Conservation (phyloP, 2,888 invertebrate genomes). For the Chymomyza amoena region DNA sequence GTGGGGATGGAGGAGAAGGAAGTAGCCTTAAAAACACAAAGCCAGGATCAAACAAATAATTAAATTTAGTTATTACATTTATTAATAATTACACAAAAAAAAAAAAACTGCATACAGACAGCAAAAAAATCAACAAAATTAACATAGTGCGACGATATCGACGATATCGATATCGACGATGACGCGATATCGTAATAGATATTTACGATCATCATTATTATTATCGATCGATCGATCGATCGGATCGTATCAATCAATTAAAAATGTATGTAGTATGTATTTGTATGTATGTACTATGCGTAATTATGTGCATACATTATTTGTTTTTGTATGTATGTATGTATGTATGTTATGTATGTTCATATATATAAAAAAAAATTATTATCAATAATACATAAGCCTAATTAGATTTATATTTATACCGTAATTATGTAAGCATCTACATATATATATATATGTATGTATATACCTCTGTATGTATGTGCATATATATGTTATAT, state of each 20-base stretch:
- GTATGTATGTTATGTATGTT: slow-evolving; percentile 21
- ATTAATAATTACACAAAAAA: slow-evolving; percentile 72
- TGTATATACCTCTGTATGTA: slow-evolving; percentile 13
- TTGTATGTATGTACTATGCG: slow-evolving; percentile 13
- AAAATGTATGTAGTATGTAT: slow-evolving; percentile 52
- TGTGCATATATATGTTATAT: slow-evolving; percentile 7
- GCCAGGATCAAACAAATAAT: slow-evolving; percentile 18
- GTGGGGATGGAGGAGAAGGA: too few species aligned
- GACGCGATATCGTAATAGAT: neutral
- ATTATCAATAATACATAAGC: neutral
- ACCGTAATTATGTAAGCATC: slow-evolving; percentile 23
- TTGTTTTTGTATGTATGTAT: slow-evolving; percentile 2
- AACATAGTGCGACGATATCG: slow-evolving; percentile 68
- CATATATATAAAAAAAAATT: slow-evolving; percentile 29
- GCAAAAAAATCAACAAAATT: slow-evolving; percentile 73
- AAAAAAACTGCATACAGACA: slow-evolving; percentile 64
- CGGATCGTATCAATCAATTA: slow-evolving; percentile 8
- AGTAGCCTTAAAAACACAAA: neutral
- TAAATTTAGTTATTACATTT: slow-evolving; percentile 59
- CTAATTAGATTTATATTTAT: slow-evolving; percentile 10
- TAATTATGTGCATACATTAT: slow-evolving; percentile 12
- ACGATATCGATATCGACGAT: slow-evolving; percentile 49
- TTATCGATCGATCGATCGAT: too few species aligned
- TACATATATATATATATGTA: slow-evolving; percentile 18
- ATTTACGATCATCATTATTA: neutral